Base-by-base conservation (phyloP, 2,888 invertebrate species). In the Drosophila seclusa region DNA sequence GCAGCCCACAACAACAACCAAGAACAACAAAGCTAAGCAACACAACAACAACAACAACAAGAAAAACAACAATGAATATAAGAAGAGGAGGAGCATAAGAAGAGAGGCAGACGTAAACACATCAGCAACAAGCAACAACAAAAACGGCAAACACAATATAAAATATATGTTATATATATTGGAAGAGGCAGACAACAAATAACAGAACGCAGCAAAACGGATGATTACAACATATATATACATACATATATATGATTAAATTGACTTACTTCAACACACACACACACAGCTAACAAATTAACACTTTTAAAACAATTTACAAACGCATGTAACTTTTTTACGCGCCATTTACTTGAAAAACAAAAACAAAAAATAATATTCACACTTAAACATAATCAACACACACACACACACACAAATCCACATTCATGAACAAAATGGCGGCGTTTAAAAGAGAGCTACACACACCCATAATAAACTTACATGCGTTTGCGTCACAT, bases 311-410 rank as follows among this genome's bases (percentile, higher is more conserved):
- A 36, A 69, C 45, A 60, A 55, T 50, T 64, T 79, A 83, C 83
- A 87, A 87, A 87, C 87, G 90, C 90, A 87, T 87, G 83, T 83
- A 86, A 86, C 73, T 83, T 90, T 88, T 88, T 58, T 58, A 90
- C 89, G 87, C 78, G 86, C 83, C 89, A 90, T 78, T 89, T 77
- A 68, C 48, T 73, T 64, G 60, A 29, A 68, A 60, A 48, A 21
- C 42, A 77, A 63, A 54, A 36, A 24, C 50, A 21, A 53, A 18
- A 27, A 52, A 60, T 48, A 21, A 32, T 45, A 68, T 61, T 58
- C 59, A 62, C 48, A 68, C 66, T 52, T 60, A 66, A 69, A 81
- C 73, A 54, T 61, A 68, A 49, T 65, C 32, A 67, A 55, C 53
- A 67, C 31, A 68, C 50, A 63, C 57, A 82, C 61, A 24, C 52